These are phyloP conservation scores for Hesperophylax magnus DNA, from an alignment of 1,140 invertebrate genomes.

Conservation along the genomic window DNA sequence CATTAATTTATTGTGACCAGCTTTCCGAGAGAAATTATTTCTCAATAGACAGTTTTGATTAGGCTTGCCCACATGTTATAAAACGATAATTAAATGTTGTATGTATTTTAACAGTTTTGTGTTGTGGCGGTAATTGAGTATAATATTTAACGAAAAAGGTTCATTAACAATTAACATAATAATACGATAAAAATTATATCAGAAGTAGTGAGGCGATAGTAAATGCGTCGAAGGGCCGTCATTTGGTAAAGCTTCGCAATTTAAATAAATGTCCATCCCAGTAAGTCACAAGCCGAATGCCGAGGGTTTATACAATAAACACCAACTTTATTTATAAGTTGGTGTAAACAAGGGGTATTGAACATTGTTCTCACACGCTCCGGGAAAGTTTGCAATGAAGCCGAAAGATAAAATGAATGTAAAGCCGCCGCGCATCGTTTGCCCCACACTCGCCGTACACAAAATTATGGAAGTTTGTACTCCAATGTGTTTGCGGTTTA, in stretches of 20 bases:
- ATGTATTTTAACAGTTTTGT: too few species aligned
- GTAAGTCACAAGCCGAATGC: conserved; percentile 6
- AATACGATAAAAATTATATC: not conserved
- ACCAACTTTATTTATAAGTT: conserved; percentile 25
- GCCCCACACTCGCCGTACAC: conserved; percentile 42
- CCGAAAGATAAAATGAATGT: conserved; percentile 31
- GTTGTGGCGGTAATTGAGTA: too few species aligned
- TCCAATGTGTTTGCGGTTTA: conserved; percentile 44
- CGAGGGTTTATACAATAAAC: conserved; percentile 16
- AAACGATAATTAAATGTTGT: too few species aligned
- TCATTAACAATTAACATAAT: not conserved
- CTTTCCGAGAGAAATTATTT: too few species aligned
- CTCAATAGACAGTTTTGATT: too few species aligned
- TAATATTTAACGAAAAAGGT: too few species aligned
- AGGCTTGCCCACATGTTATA: too few species aligned
- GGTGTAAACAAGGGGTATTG: conserved; percentile 36
- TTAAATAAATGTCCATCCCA: conserved; percentile 2
- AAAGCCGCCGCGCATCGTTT: conserved; percentile 18
- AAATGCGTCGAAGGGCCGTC: conserved; percentile 33
- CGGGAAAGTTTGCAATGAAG: conserved; percentile 36
- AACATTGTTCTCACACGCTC: conserved; percentile 23
- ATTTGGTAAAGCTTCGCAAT: not conserved
- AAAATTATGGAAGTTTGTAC: conserved; percentile 44
- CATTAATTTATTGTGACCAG: too few species aligned
- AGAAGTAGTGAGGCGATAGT: conserved; percentile 15